Evolutionary conservation across 2,888 invertebrate genomes (phyloP).

Genomic region (Ischnura elegans): DNA sequence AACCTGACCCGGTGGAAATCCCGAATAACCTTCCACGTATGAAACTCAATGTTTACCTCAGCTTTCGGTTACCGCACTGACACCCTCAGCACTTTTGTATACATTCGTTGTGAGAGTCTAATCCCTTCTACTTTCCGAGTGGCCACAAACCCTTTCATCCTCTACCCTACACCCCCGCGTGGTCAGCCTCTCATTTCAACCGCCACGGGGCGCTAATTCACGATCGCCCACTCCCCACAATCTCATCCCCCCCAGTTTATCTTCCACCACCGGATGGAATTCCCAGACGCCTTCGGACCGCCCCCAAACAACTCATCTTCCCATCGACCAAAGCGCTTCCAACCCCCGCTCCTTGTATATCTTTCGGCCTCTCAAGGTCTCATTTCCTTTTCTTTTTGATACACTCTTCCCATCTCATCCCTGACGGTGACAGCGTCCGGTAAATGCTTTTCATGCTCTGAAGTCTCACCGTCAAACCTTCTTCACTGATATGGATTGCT

Average conservation of each 20-base stretch:
- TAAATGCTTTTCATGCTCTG: not conserved
- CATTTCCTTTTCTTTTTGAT: not conserved
- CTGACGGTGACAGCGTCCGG: not conserved
- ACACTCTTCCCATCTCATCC: not conserved
- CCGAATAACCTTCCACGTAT: too few species aligned
- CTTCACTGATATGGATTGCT: not conserved
- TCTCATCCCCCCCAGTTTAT: constrained; percentile 35
- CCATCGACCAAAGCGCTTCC: not conserved
- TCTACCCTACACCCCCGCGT: not conserved
- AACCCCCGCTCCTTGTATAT: not conserved
- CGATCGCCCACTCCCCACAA: constrained; percentile 49
- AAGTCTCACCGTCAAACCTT: not conserved
- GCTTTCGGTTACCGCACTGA: too few species aligned
- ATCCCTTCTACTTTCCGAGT: too few species aligned
- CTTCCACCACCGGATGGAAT: not conserved
- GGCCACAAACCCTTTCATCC: too few species aligned
- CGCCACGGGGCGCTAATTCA: constrained; percentile 62
- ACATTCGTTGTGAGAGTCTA: too few species aligned
- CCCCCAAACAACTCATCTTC: not conserved
- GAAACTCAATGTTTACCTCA: too few species aligned
- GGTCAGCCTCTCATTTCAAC: constrained; percentile 43
- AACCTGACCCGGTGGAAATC: too few species aligned
- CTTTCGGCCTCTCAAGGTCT: not conserved
- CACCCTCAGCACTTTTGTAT: too few species aligned
- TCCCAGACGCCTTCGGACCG: constrained; percentile 7